These are phyloP conservation scores for Xestoiulus laeticollis DNA, from an alignment of 2,888 invertebrate genomes.

Conservation along the genomic window DNA sequence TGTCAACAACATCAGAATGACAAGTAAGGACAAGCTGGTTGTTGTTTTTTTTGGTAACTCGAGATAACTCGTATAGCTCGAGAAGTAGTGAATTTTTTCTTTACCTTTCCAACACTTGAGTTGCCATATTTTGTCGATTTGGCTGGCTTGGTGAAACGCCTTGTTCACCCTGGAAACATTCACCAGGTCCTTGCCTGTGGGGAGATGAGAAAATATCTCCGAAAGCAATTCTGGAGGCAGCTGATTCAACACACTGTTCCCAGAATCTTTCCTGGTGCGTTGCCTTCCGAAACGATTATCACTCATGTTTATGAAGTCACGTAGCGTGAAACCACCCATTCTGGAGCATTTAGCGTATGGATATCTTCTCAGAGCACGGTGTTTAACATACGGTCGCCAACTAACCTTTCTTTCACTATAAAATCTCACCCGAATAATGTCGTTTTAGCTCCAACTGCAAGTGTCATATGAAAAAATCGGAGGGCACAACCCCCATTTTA, in stretches of 20 bases:
- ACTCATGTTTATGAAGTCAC: neutral
- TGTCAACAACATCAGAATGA: no score
- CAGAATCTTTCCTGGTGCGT: neutral
- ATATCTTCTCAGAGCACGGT: no score
- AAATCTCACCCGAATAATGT: no score
- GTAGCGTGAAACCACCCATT: constrained; percentile 19
- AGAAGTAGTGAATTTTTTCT: neutral
- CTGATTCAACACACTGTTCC: neutral
- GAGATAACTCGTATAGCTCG: no score
- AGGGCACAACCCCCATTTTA: no score
- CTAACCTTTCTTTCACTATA: no score
- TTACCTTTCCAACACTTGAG: constrained; percentile 22
- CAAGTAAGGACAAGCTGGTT: no score
- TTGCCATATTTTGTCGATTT: constrained; percentile 43
- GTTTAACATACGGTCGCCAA: no score
- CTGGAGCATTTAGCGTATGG: neutral
- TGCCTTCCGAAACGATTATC: constrained; percentile 13
- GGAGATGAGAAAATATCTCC: neutral
- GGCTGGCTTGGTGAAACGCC: constrained; percentile 23
- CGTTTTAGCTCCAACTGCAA: no score
- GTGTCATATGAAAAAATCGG: no score
- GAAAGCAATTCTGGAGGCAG: constrained; percentile 11
- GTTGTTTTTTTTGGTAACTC: no score
- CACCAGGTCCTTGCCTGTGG: constrained; percentile 21
- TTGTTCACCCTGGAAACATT: constrained; percentile 6